phyloP scores from a whole-genome alignment of 2,888 invertebrate genomes.

The Corythucha ciliata region DNA sequence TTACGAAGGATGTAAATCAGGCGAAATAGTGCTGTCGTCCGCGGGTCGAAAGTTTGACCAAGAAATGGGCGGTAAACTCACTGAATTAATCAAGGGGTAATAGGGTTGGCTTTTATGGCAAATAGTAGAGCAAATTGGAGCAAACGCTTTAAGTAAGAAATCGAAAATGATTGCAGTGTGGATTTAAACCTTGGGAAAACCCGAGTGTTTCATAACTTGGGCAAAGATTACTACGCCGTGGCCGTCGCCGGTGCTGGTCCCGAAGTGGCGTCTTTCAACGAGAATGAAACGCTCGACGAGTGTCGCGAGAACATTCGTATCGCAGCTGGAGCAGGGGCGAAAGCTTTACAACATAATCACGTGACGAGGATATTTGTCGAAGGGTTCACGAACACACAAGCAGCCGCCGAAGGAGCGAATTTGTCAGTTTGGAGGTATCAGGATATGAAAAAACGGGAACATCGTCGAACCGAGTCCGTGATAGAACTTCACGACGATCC shows the following conservation, averaged over 20 bases:
- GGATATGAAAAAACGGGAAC: constrained; percentile 49
- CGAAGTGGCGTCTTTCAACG: constrained; percentile 28
- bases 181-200: constrained; percentile 22
- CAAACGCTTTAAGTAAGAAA: background rate
- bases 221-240: constrained; percentile 26
- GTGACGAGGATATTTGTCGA: constrained; percentile 43
- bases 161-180: constrained; percentile 11
- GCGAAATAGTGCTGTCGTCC: constrained; percentile 24
- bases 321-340: constrained; percentile 27
- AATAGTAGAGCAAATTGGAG: constrained; percentile 2
- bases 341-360: constrained; percentile 38
- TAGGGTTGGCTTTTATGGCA: background rate
- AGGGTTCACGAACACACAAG: constrained; percentile 38
- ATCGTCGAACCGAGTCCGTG: constrained; percentile 41
- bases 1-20: constrained; percentile 26
- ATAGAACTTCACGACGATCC: constrained; percentile 40
- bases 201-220: constrained; percentile 25
- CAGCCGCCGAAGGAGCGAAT: constrained; percentile 56
- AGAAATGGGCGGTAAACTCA: constrained; percentile 22
- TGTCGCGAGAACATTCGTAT: constrained; percentile 29
- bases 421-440: constrained; percentile 52
- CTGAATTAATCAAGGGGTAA: constrained; percentile 28
- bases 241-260: constrained; percentile 26
- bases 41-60: constrained; percentile 27
- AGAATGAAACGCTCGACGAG: constrained; percentile 29